These are phyloP conservation scores for Alca torda DNA, from an alignment of 2,797 vertebrate species.

Conservation along the genomic window DNA sequence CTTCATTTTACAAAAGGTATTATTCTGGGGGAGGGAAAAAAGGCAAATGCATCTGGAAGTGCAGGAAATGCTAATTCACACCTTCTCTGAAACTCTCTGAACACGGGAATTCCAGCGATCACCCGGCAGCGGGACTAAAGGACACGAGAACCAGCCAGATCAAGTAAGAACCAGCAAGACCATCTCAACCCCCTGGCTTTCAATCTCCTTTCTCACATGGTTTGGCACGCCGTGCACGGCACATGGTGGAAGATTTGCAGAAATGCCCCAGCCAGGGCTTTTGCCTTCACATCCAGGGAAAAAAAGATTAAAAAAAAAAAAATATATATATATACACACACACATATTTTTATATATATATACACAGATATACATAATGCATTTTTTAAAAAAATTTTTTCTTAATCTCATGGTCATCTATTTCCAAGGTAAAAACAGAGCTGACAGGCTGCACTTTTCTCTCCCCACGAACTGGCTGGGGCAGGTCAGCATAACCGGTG, in stretches of 20 bases:
- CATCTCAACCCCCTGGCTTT: accelerated
- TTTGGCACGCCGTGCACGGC: neutral
- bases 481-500: accelerated
- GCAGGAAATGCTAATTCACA: too few species aligned
- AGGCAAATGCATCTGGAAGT: neutral
- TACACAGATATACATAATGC: too few species aligned
- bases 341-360: too few species aligned
- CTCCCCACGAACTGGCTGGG: neutral
- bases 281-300: neutral
- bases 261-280: neutral
- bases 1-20: neutral
- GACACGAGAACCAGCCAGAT: neutral
- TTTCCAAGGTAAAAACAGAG: neutral
- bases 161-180: neutral
- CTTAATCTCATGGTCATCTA: neutral
- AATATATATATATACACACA: too few species aligned
- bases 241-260: neutral
- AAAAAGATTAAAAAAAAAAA: neutral
- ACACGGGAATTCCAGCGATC: neutral
- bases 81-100: neutral
- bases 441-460: neutral
- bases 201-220: accelerated
- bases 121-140: neutral
- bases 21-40: neutral
- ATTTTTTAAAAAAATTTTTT: neutral